A percentile compares a stretch with the other conserved stretches of the same genome.
These are phyloP conservation scores for Miniopterus natalensis DNA, from an alignment of 2,113 vertebrate species.

Conservation along the genomic window DNA sequence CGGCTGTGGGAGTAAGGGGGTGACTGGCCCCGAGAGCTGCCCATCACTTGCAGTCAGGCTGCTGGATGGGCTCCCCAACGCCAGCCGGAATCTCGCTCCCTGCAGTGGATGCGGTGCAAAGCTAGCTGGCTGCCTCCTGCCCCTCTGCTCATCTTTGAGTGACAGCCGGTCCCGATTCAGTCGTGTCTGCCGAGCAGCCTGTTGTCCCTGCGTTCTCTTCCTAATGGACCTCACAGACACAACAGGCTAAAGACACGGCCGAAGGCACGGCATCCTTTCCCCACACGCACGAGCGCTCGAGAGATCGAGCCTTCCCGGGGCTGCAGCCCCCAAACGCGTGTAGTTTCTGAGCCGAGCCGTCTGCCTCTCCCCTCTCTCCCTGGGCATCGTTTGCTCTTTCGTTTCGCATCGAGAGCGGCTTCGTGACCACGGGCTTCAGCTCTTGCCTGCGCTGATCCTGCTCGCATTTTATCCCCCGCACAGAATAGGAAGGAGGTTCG, in stretches of 20 bases:
- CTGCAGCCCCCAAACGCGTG: slow-evolving; percentile 74
- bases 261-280: slow-evolving; percentile 82
- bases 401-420: slow-evolving; percentile 74
- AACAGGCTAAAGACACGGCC: slow-evolving; percentile 73
- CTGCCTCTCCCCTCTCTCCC: slow-evolving; percentile 56
- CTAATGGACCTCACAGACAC: slow-evolving; percentile 73
- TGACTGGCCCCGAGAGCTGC: slow-evolving; percentile 71
- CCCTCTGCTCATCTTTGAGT: slow-evolving; percentile 72
- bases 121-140: slow-evolving; percentile 71
- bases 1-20: slow-evolving; percentile 74
- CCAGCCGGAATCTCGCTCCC: slow-evolving; percentile 63
- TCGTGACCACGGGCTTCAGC: slow-evolving; percentile 81
- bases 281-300: slow-evolving; percentile 61
- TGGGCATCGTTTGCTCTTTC: slow-evolving; percentile 70
- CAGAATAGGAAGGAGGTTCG: slow-evolving; percentile 92
- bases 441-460: slow-evolving; percentile 84
- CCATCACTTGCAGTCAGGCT: slow-evolving; percentile 77
- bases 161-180: slow-evolving; percentile 74
- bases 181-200: slow-evolving; percentile 78
- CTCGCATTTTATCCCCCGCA: slow-evolving; percentile 87
- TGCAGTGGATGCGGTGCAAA: slow-evolving; percentile 68
- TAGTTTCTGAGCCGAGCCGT: slow-evolving; percentile 66
- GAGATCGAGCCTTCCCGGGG: slow-evolving; percentile 34
- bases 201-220: slow-evolving; percentile 64
- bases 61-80: slow-evolving; percentile 50